Percentiles rank a stretch among this genome's conserved stretches.
These are phyloP conservation scores for Agrilus cyanescens DNA, from an alignment of 2,888 invertebrate genomes.

Conservation along the genomic window DNA sequence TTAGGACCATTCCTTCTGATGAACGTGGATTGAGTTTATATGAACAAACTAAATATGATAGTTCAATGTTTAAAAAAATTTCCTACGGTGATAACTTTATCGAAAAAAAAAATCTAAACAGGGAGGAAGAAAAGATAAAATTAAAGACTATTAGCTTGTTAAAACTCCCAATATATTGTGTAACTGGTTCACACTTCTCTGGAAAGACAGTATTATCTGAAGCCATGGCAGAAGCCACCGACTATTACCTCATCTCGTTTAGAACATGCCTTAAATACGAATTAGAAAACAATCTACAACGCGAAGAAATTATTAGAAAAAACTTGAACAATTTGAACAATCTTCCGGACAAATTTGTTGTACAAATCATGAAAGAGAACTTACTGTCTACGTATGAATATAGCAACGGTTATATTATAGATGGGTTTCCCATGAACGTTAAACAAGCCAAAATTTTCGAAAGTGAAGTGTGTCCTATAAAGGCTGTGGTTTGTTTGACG, in stretches of 20 bases:
- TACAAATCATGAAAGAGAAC: conserved; percentile 16
- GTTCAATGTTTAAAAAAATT: too few relatives aligned
- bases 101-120: too few relatives aligned
- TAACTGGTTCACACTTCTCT: conserved; percentile 17
- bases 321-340: conserved; percentile 8
- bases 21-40: too few relatives aligned
- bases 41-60: too few relatives aligned
- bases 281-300: conserved; percentile 11
- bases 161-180: conserved; percentile 18
- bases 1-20: too few relatives aligned
- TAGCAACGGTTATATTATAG: conserved; percentile 18
- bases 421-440: conserved; percentile 20
- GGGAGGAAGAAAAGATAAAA: background rate
- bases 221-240: conserved; percentile 16
- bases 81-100: too few relatives aligned
- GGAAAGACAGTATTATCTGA: conserved; percentile 17
- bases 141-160: conserved; percentile 15
- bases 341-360: conserved; percentile 15
- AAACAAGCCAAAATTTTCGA: conserved; percentile 20
- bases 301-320: conserved; percentile 12
- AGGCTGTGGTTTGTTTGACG: conserved; percentile 16
- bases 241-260: conserved; percentile 15
- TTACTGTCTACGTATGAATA: conserved; percentile 10
- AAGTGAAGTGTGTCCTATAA: conserved; percentile 19
- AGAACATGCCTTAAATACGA: conserved; percentile 15